These are phyloP conservation scores for Sphinx pinastri DNA, from an alignment of 2,888 invertebrate species.

Conservation along the genomic window DNA sequence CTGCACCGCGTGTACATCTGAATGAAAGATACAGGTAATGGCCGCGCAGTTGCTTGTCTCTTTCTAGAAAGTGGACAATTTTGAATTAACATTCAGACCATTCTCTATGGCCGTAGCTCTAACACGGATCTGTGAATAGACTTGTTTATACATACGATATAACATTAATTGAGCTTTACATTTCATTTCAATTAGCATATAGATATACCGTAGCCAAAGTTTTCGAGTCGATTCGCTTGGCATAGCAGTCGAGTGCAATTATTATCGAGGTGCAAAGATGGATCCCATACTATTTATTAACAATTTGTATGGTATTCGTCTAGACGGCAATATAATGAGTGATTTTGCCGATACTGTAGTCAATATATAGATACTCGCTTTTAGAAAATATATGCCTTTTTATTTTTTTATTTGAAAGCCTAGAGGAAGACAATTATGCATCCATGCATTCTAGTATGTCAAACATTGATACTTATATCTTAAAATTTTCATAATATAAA, in stretches of 20 bases:
- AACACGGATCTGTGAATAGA: not conserved
- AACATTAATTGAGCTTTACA: not conserved
- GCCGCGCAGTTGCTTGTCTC: no score
- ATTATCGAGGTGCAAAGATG: not conserved
- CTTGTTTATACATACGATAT: not conserved
- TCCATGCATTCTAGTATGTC: not conserved
- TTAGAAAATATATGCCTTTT: constrained; percentile 14
- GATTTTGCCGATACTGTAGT: constrained; percentile 15
- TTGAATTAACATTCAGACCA: no score
- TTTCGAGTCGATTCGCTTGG: constrained; percentile 12
- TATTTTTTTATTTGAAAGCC: not conserved
- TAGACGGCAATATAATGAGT: not conserved
- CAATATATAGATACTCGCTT: constrained; percentile 20
- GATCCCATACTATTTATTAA: not conserved
- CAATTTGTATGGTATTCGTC: not conserved
- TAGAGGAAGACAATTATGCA: constrained; percentile 22
- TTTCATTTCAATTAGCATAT: constrained; percentile 14
- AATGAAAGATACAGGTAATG: no score
- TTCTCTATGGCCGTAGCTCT: no score
- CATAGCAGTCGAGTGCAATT: constrained; percentile 19
- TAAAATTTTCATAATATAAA: not conserved
- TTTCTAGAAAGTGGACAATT: no score
- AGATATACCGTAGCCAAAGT: constrained; percentile 7
- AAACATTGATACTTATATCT: not conserved
- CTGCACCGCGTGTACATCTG: no score